Conservation (phyloP, 2,797 vertebrate genomes). For the Tarsius wallacei region DNA sequence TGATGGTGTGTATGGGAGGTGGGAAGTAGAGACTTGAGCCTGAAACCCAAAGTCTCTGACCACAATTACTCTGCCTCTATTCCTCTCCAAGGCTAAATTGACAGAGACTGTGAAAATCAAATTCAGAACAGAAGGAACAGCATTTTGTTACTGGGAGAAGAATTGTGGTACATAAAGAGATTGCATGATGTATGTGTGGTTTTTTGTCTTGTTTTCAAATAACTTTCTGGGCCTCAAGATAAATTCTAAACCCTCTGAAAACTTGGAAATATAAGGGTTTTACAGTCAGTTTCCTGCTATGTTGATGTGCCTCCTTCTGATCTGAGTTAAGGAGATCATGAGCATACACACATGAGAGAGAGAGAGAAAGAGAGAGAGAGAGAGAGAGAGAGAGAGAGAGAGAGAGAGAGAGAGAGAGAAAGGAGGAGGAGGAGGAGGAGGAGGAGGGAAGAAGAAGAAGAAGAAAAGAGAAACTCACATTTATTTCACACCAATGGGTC, state of each 20-base stretch:
- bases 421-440: no score
- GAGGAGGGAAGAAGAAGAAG: background rate
- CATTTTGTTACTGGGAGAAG: background rate
- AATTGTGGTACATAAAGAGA: rapidly evolving
- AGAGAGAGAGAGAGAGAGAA: no score
- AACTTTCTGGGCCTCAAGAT: background rate
- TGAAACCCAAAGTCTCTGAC: background rate
- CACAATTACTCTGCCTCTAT: rapidly evolving
- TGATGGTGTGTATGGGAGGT: no score
- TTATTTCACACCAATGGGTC: background rate
- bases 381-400: no score
- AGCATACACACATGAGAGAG: background rate
- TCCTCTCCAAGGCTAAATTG: no score
- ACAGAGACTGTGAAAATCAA: background rate
- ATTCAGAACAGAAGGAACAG: background rate
- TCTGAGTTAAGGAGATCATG: background rate
- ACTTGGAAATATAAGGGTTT: background rate
- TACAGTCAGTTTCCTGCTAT: background rate
- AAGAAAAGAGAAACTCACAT: background rate
- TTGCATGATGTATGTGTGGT: background rate
- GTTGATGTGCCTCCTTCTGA: background rate
- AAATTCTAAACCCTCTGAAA: background rate
- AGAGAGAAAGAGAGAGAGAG: no score
- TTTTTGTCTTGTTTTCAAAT: background rate
- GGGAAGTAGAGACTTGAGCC: background rate